Evolutionary conservation across 2,113 vertebrate species (phyloP).

Genomic region (Tachuris rubrigastra): DNA sequence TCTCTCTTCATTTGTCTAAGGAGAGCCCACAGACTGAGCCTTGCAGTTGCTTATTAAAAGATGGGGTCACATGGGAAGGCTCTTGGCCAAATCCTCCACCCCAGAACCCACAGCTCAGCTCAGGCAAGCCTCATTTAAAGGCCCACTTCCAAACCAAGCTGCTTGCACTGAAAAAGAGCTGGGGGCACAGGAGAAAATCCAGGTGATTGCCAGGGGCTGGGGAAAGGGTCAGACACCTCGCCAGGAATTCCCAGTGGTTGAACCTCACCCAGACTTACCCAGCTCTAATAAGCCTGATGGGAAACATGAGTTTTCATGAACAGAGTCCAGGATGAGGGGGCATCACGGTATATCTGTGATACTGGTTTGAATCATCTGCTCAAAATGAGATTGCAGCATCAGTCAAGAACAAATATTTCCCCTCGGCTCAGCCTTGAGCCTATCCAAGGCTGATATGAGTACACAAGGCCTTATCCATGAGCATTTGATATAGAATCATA

Average conservation of each 20-base stretch:
- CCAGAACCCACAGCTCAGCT: background rate
- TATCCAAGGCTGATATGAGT: accelerated
- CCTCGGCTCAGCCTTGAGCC: background rate
- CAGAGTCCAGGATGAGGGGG: background rate
- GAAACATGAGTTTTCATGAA: background rate
- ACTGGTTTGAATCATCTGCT: background rate
- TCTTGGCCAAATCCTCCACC: background rate
- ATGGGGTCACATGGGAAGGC: background rate
- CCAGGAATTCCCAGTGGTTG: background rate
- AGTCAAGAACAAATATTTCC: background rate
- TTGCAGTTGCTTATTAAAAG: background rate
- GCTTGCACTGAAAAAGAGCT: background rate
- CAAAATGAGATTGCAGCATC: accelerated
- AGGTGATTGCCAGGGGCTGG: background rate
- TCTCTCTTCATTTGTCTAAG: background rate
- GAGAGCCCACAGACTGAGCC: background rate
- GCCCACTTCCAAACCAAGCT: accelerated
- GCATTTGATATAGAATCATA: background rate
- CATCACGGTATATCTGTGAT: background rate
- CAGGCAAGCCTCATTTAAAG: background rate
- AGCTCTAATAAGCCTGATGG: background rate
- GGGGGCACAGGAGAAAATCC: background rate
- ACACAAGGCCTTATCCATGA: accelerated
- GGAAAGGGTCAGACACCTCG: background rate
- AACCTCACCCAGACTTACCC: background rate